Conservation (phyloP, 2,797 vertebrate species). For the Pempheris klunzingeri region DNA sequence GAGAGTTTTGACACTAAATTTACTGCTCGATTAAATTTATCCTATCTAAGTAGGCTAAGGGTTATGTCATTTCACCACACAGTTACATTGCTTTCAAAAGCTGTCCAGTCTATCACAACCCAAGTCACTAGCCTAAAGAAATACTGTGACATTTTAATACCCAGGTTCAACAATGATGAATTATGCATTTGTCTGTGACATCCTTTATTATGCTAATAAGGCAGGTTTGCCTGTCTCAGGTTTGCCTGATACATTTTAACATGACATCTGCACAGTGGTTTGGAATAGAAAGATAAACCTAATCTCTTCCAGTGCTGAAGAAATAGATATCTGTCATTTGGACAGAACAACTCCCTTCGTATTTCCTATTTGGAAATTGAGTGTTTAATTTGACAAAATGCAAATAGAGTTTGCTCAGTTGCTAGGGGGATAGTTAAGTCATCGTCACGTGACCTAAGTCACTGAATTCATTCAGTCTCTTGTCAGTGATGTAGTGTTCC, state of each 20-base stretch:
- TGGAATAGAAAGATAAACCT: conserved; percentile 17
- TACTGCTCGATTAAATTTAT: conserved; percentile 17
- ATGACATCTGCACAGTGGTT: background rate
- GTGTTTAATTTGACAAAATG: background rate
- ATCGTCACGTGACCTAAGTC: background rate
- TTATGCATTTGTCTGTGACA: conserved; percentile 26
- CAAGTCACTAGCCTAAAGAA: conserved; percentile 4
- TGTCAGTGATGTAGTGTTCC: background rate
- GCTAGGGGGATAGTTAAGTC: background rate
- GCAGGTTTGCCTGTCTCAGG: conserved; percentile 12
- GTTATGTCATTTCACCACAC: conserved; percentile 1
- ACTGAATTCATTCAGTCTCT: background rate
- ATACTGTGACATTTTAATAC: conserved; percentile 36
- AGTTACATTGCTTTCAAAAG: conserved; percentile 8
- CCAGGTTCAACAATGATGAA: conserved; percentile 28
- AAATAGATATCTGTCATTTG: background rate
- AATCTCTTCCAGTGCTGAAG: background rate
- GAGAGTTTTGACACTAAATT: conserved; percentile 3
- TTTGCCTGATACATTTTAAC: conserved; percentile 17
- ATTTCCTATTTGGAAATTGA: conserved; percentile 4
- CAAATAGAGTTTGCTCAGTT: background rate
- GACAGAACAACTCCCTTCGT: background rate
- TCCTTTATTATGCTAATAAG: conserved; percentile 27
- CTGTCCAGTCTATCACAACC: background rate
- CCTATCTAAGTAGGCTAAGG: background rate